Conservation (phyloP, 2,888 invertebrate species). For the Gari tellinella region DNA sequence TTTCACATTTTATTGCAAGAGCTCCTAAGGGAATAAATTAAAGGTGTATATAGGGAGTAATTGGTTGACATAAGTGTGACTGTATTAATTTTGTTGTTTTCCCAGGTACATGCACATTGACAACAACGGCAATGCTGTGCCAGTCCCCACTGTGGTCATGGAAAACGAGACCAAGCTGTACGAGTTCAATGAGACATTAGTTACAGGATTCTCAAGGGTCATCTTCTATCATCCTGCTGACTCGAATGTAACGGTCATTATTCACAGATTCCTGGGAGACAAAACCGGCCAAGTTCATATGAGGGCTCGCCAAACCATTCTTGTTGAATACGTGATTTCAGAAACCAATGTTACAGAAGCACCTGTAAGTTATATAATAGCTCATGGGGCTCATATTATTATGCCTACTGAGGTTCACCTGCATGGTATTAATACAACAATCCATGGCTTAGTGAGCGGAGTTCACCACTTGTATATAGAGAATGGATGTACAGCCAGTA, state of each 20-base stretch:
- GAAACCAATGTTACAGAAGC: constrained; percentile 75
- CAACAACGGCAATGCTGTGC: constrained; percentile 66
- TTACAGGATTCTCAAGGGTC: constrained; percentile 68
- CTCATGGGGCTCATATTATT: constrained; percentile 67
- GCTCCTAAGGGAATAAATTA: too few relatives aligned
- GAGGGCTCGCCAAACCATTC: constrained; percentile 62
- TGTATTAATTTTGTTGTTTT: too few relatives aligned
- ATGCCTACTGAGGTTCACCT: constrained; percentile 76
- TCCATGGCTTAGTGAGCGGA: constrained; percentile 70
- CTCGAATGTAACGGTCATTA: constrained; percentile 51
- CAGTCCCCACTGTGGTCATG: constrained; percentile 72
- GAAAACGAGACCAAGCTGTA: constrained; percentile 64
- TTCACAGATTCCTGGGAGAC: constrained; percentile 72
- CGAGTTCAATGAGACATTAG: constrained; percentile 74
- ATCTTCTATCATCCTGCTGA: constrained; percentile 67
- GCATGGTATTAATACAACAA: constrained; percentile 72
- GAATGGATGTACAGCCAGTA: constrained; percentile 60
- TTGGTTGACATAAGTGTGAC: too few relatives aligned
- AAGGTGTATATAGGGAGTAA: too few relatives aligned
- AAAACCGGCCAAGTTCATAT: constrained; percentile 73
- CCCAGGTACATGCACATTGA: constrained; percentile 69
- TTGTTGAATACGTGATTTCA: constrained; percentile 72
- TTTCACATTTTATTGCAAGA: too few relatives aligned
- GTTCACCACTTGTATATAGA: constrained; percentile 76
- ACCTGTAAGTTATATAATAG: constrained; percentile 74